These are phyloP conservation scores for Sarcophaga peregrina DNA, from an alignment of 1,140 invertebrate species.

Conservation along the genomic window DNA sequence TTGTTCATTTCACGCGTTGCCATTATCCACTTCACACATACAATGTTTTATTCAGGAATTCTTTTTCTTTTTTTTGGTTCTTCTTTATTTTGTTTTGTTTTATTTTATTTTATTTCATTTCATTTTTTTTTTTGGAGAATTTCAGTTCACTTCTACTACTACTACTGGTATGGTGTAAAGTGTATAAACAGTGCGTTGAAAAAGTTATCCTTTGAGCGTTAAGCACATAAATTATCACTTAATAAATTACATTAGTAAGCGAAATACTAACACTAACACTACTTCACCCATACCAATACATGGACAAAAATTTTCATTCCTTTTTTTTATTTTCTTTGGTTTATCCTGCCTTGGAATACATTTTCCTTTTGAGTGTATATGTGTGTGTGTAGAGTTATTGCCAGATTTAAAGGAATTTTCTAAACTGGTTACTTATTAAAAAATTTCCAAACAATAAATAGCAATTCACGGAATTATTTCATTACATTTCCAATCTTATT, in stretches of 20 bases:
- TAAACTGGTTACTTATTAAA: background rate
- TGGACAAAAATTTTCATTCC: too few species aligned
- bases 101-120: background rate
- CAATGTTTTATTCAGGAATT: too few species aligned
- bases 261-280: conserved; percentile 7
- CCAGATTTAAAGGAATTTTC: conserved; percentile 3
- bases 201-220: conserved; percentile 49
- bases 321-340: background rate
- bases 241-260: conserved; percentile 50
- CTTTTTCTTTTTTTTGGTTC: background rate
- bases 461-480: background rate
- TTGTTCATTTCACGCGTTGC: too few species aligned
- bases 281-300: background rate
- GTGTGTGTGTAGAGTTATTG: background rate
- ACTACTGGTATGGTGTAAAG: background rate
- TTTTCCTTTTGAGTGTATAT: background rate
- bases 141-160: background rate
- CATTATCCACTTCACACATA: too few species aligned
- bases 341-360: background rate
- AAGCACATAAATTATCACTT: conserved; percentile 47
- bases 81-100: conserved; percentile 20
- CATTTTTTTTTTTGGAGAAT: background rate
- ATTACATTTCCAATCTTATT: too few species aligned
- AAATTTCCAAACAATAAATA: background rate
- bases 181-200: background rate